Conservation (phyloP, 2,797 vertebrate genomes). For the Calcarius lapponicus region DNA sequence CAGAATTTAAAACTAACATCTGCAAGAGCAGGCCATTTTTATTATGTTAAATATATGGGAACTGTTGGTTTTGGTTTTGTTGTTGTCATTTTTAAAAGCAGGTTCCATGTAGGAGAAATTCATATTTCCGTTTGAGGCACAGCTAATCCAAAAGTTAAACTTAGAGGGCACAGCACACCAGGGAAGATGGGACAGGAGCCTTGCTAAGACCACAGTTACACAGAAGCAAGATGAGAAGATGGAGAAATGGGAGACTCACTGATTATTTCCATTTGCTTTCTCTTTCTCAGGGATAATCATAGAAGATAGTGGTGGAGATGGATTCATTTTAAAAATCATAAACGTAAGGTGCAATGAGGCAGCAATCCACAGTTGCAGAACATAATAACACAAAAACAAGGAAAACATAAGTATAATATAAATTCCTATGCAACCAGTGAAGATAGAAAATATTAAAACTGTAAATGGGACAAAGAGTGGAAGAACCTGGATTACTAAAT, state of each 20-base stretch:
- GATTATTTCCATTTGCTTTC: not conserved
- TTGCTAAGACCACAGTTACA: not conserved
- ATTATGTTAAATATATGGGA: not conserved
- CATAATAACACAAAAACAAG: not conserved
- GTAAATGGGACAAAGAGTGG: not conserved
- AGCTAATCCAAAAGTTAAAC: not conserved
- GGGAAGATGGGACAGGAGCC: not conserved
- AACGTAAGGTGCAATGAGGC: not conserved
- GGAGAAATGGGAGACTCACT: not conserved
- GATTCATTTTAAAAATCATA: not conserved
- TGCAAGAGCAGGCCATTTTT: not conserved
- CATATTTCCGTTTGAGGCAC: not conserved
- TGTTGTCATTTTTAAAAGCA: not conserved
- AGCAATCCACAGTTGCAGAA: not conserved
- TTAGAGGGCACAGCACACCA: not conserved
- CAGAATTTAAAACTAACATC: not conserved
- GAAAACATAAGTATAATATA: not conserved
- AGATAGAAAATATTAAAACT: not conserved
- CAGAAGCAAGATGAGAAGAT: not conserved
- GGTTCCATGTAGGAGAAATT: not conserved
- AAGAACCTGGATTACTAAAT: not conserved
- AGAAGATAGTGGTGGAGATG: not conserved
- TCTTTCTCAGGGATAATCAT: not conserved
- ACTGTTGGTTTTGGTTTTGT: not conserved
- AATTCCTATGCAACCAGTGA: not conserved